phyloP scores from a whole-genome alignment of 2,113 vertebrate genomes.

The Austrofundulus limnaeus region DNA sequence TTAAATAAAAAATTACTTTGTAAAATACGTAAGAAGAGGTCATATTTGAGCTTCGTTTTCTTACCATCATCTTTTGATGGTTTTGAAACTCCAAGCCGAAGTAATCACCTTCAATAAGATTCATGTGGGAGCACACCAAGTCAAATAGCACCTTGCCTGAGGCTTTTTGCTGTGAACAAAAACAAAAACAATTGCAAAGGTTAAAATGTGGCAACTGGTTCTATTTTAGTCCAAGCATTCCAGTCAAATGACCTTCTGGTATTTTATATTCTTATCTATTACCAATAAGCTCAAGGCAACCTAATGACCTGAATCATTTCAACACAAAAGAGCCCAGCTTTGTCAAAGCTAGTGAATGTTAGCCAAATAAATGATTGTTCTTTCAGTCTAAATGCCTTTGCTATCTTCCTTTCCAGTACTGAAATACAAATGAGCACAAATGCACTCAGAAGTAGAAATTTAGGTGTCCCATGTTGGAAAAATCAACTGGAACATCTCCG shows the following conservation, averaged over 20 bases:
- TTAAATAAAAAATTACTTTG: neutral
- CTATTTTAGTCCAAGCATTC: conserved; percentile 7
- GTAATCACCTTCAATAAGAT: conserved; percentile 97
- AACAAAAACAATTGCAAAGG: neutral
- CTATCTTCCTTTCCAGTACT: conserved; percentile 5
- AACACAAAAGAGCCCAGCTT: conserved; percentile 21
- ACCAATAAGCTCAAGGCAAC: neutral
- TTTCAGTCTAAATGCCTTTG: conserved; percentile 11
- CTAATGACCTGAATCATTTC: neutral
- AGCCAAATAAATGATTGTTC: conserved; percentile 16
- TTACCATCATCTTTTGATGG: conserved; percentile 92
- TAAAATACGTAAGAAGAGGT: neutral
- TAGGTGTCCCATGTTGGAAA: neutral
- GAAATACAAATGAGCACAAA: conserved; percentile 3
- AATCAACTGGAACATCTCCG: neutral
- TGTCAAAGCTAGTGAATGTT: conserved; percentile 9
- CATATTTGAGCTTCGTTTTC: conserved; percentile 30
- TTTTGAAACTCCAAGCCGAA: conserved; percentile 96
- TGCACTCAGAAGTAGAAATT: neutral
- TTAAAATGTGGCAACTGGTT: conserved; percentile 19
- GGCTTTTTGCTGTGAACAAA: conserved; percentile 86
- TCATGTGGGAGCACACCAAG: conserved; percentile 92
- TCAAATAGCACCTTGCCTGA: conserved; percentile 92
- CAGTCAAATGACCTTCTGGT: conserved; percentile 3
- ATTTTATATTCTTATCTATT: conserved; percentile 16